phyloP scores from a whole-genome alignment of 2,888 invertebrate species.

The Chydorus sphaericus region DNA sequence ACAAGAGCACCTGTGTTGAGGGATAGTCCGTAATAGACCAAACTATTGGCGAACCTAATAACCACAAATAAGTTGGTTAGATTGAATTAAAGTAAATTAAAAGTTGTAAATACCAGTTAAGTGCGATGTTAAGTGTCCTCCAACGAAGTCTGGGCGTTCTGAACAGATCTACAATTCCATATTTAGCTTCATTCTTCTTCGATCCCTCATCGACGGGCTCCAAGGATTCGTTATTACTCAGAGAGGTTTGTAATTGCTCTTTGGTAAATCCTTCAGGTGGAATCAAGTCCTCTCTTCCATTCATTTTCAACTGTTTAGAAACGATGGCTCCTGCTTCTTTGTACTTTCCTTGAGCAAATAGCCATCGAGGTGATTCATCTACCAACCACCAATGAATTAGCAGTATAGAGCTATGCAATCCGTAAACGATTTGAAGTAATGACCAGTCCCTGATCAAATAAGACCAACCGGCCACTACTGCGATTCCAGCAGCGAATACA shows the following conservation, averaged over 20 bases:
- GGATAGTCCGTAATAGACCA: conserved; percentile 72
- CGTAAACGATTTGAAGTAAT: conserved; percentile 61
- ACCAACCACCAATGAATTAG: conserved; percentile 61
- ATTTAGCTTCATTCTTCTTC: not conserved
- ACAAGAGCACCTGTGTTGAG: conserved; percentile 63
- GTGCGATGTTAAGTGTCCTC: conserved; percentile 63
- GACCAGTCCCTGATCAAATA: conserved; percentile 54
- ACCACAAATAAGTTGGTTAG: not conserved
- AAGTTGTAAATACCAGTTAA: conserved; percentile 44
- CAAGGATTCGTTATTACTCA: not conserved
- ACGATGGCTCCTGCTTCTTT: conserved; percentile 59
- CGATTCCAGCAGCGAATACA: conserved; percentile 62
- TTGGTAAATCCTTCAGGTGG: conserved; percentile 26
- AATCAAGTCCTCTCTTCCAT: conserved; percentile 14
- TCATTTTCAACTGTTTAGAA: conserved; percentile 38
- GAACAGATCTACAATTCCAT: conserved; percentile 37
- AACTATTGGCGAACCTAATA: conserved; percentile 57
- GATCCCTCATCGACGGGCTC: not conserved
- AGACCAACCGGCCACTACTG: conserved; percentile 72
- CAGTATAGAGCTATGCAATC: conserved; percentile 54
- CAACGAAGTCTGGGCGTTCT: conserved; percentile 60
- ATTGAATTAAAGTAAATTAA: not conserved
- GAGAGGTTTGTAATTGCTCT: not conserved
- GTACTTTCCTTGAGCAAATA: conserved; percentile 65
- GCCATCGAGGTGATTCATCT: conserved; percentile 78